Conservation (phyloP, 2,888 invertebrate genomes). For the Tetranychus piercei region DNA sequence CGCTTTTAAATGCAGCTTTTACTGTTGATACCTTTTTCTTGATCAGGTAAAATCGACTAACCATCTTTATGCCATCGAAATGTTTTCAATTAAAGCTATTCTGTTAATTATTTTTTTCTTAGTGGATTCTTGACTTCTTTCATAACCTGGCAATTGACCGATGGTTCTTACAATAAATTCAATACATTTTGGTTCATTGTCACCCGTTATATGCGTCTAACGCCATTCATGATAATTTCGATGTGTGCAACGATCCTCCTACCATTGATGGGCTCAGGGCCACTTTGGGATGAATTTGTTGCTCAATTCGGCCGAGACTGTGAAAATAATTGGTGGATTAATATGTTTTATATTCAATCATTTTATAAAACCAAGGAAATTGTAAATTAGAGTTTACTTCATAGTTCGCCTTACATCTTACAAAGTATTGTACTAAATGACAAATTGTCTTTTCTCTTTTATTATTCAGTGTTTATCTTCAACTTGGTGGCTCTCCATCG, state of each 20-base stretch:
- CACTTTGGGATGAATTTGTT: constrained; percentile 19
- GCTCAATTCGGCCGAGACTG: constrained; percentile 8
- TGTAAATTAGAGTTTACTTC: constrained; percentile 1
- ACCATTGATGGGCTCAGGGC: constrained; percentile 18
- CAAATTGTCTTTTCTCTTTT: neutral
- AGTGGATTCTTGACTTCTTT: constrained; percentile 18
- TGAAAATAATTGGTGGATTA: constrained; percentile 22
- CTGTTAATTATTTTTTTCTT: neutral
- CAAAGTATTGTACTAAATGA: neutral
- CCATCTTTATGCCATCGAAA: neutral
- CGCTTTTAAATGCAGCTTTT: constrained; percentile 30
- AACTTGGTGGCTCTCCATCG: constrained; percentile 21
- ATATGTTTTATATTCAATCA: constrained; percentile 18
- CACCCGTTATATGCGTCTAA: constrained; percentile 17
- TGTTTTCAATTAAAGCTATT: neutral
- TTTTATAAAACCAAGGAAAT: constrained; percentile 18
- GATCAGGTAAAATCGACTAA: constrained; percentile 27
- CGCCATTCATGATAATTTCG: constrained; percentile 14
- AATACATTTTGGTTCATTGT: constrained; percentile 12
- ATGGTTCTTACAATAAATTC: constrained; percentile 6
- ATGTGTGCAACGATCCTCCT: constrained; percentile 14
- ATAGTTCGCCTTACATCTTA: neutral
- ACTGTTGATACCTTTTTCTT: constrained; percentile 32
- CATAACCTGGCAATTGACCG: constrained; percentile 13
- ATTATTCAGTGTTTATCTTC: constrained; percentile 15